Base-by-base conservation (phyloP, 2,113 vertebrate genomes). In the Thermophis baileyi region DNA sequence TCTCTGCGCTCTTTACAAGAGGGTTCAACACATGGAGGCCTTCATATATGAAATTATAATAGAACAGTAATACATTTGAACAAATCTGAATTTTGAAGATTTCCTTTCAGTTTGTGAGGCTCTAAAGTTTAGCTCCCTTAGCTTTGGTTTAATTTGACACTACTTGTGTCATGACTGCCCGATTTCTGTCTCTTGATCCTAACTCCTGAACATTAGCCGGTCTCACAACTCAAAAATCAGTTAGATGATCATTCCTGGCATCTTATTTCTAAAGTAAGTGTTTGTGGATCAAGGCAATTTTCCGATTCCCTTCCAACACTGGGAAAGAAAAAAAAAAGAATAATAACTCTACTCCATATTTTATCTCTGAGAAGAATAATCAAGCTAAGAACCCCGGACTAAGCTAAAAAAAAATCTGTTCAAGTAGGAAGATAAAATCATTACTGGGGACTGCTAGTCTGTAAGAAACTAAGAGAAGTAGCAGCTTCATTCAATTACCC, bases 381-480 rank as follows among this genome's bases (percentile, higher is more conserved):
- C 91, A 88, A 14, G 93, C 35, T 93, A 92, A n/a, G 11, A 95
- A 11, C 6, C 88, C 93, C 22, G 88, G 2, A 46, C 3, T 69
- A 94, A 69, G 90, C 50, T 55, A 55, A 63, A 55, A 53, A 86
- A 27, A 87, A 10, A 55, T 55, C 40, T 88, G 27, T 74, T 51
- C 53, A 88, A 88, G 53, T 40, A 74, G 63, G 63, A 93, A 93
- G 63, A 94, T 35, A 51, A 4, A 81, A 10, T 87, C 89, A 90
- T 93, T 94, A 95, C 49, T 94, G 91, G 94, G 92, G 85, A 90
- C 74, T 88, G 0, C 25, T 93, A 89, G 87, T 92, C 30, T 93
- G 88, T 81, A 95, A 93, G 90, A 95, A 92, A 91, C 1, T 40
- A 74, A 86, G 30, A 92, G 91, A 50, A 93, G 81, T 22, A 91